Percentiles rank a stretch among this genome's conserved stretches.
These are phyloP conservation scores for Masticophis lateralis DNA, from an alignment of 2,797 vertebrate species.

Conservation along the genomic window DNA sequence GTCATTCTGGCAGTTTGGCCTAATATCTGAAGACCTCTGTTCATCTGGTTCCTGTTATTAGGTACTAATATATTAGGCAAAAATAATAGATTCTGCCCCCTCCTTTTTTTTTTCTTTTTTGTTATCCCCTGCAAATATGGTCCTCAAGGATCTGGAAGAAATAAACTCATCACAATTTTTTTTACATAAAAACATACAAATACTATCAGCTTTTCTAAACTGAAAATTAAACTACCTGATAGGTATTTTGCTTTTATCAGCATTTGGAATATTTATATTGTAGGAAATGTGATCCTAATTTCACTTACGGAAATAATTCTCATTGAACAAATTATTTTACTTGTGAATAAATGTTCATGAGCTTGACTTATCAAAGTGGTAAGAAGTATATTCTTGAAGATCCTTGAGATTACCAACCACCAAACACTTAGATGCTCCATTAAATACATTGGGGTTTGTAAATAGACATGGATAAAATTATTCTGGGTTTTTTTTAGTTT, in stretches of 20 bases:
- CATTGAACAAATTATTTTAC: not conserved
- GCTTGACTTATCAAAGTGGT: not conserved
- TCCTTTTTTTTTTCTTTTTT: too few species aligned
- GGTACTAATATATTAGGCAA: slow-evolving; percentile 65
- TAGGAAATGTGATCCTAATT: not conserved
- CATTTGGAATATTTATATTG: not conserved
- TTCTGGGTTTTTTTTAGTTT: not conserved
- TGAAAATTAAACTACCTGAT: slow-evolving; percentile 36
- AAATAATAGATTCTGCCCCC: slow-evolving; percentile 63
- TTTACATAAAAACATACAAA: slow-evolving; percentile 49
- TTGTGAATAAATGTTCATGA: not conserved
- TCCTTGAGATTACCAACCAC: not conserved
- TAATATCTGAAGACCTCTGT: slow-evolving; percentile 69
- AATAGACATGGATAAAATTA: not conserved
- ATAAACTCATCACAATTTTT: slow-evolving; percentile 55
- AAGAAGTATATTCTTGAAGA: slow-evolving; percentile 2
- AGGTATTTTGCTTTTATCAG: not conserved
- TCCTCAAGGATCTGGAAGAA: slow-evolving; percentile 66
- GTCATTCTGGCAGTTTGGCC: slow-evolving; percentile 69
- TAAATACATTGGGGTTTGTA: not conserved
- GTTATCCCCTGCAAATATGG: slow-evolving; percentile 36
- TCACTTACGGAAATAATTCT: not conserved
- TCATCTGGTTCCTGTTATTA: slow-evolving; percentile 72
- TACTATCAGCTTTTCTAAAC: not conserved
- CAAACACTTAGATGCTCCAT: not conserved